phyloP scores from a whole-genome alignment of 2,888 invertebrate species.

The Phyllotreta cruciferae region DNA sequence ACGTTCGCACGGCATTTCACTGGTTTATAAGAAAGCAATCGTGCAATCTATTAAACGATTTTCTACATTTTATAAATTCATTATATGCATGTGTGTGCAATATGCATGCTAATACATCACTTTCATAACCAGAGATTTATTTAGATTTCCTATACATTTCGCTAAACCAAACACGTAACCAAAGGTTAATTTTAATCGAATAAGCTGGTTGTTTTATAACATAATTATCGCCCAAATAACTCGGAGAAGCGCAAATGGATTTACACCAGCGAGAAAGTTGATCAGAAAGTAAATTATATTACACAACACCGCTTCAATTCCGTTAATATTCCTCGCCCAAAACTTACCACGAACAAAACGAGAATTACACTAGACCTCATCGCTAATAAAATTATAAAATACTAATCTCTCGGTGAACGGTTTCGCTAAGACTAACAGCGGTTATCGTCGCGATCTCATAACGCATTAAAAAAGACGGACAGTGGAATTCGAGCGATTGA shows the following conservation, averaged over 20 bases:
- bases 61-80: too few species aligned
- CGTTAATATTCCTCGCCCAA: not conserved
- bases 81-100: too few species aligned
- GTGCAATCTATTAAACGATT: too few species aligned
- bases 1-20: too few species aligned
- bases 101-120: too few species aligned
- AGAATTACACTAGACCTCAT: conserved; percentile 21
- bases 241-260: not conserved
- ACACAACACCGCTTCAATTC: not conserved
- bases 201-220: too few species aligned
- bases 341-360: conserved; percentile 18
- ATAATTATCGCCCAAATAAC: too few species aligned
- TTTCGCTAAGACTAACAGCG: not conserved
- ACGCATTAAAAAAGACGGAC: conserved; percentile 12
- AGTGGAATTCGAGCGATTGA: conserved; percentile 23
- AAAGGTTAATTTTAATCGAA: too few species aligned
- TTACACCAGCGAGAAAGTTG: conserved; percentile 5
- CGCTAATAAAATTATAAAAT: not conserved
- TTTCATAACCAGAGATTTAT: too few species aligned
- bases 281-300: conserved; percentile 15
- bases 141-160: too few species aligned
- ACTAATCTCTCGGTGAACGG: conserved; percentile 14
- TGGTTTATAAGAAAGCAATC: too few species aligned
- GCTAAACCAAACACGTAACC: too few species aligned
- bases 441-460: conserved; percentile 5